Evolutionary conservation across 1,140 invertebrate species (phyloP).

Genomic region (Bombus turneri): DNA sequence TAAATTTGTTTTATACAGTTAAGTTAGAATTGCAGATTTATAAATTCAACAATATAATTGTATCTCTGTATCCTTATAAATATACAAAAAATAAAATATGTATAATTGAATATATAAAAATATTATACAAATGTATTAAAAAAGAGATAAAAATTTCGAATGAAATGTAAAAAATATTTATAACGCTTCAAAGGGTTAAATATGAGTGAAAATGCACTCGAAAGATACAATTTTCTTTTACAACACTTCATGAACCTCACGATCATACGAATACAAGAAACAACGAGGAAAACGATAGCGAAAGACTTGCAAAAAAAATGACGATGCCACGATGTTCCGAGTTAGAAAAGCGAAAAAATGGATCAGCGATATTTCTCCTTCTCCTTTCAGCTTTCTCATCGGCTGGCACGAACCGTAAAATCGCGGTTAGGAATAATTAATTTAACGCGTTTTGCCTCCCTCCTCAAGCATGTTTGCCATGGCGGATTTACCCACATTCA

Average conservation of each 20-base stretch:
- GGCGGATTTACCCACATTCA: not conserved
- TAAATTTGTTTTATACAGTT: not conserved
- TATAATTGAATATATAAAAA: not conserved
- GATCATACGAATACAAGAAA: slow-evolving; percentile 31
- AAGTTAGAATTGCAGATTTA: not conserved
- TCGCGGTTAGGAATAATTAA: slow-evolving; percentile 56
- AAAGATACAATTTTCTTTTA: not conserved
- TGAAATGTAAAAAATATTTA: not conserved
- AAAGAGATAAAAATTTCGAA: not conserved
- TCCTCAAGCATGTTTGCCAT: slow-evolving; percentile 2
- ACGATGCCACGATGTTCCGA: slow-evolving; percentile 7
- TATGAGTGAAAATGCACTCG: not conserved
- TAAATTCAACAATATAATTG: not conserved
- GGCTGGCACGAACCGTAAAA: slow-evolving; percentile 52
- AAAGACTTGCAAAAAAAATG: slow-evolving; percentile 35
- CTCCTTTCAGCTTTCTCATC: slow-evolving; percentile 33
- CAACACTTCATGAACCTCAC: not conserved
- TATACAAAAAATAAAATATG: too few species aligned
- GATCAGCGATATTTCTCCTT: slow-evolving; percentile 52
- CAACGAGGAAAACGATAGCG: slow-evolving; percentile 27
- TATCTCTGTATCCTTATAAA: too few species aligned
- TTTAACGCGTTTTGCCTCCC: slow-evolving; percentile 23
- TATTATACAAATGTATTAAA: not conserved
- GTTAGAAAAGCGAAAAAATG: slow-evolving; percentile 62
- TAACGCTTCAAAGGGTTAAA: slow-evolving; percentile 7